Percentiles rank a stretch among this genome's conserved stretches.
Evolutionary conservation across 64 coral and sea anemone species (phyloP).

Genomic region (Pocillopora verrucosa): DNA sequence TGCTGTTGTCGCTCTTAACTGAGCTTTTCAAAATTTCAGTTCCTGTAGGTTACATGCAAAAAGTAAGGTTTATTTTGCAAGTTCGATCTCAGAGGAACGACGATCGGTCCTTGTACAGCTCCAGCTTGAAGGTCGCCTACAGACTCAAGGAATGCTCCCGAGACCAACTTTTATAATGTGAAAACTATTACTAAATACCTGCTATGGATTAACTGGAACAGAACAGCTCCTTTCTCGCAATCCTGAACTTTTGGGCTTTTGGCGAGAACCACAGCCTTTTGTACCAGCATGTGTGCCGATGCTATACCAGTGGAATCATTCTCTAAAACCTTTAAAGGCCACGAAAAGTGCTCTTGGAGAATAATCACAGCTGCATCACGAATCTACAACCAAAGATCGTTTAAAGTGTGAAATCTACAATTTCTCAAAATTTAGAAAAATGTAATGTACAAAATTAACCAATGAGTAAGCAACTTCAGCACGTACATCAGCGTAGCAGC

Average conservation of each 20-base stretch:
- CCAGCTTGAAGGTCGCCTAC: too few species aligned
- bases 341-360: slow-evolving; percentile 58
- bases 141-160: too few species aligned
- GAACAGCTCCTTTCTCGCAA: slow-evolving; percentile 48
- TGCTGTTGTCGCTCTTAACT: too few species aligned
- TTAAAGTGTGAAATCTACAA: too few species aligned
- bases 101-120: too few species aligned
- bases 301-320: slow-evolving; percentile 20
- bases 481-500: slow-evolving; percentile 60
- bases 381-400: slow-evolving; percentile 11
- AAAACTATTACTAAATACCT: slow-evolving; percentile 12
- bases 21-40: too few species aligned
- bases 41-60: too few species aligned
- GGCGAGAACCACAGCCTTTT: slow-evolving; percentile 16
- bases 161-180: not conserved
- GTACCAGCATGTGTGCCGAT: not conserved
- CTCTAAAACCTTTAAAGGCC: slow-evolving; percentile 1
- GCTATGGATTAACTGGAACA: slow-evolving; percentile 45
- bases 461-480: not conserved
- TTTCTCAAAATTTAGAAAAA: too few species aligned
- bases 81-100: too few species aligned
- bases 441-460: not conserved
- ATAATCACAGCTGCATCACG: slow-evolving; percentile 49
- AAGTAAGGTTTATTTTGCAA: too few species aligned
- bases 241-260: slow-evolving; percentile 56